Base-by-base conservation (phyloP, 2,797 vertebrate genomes). In the Lerista edwardsae region DNA sequence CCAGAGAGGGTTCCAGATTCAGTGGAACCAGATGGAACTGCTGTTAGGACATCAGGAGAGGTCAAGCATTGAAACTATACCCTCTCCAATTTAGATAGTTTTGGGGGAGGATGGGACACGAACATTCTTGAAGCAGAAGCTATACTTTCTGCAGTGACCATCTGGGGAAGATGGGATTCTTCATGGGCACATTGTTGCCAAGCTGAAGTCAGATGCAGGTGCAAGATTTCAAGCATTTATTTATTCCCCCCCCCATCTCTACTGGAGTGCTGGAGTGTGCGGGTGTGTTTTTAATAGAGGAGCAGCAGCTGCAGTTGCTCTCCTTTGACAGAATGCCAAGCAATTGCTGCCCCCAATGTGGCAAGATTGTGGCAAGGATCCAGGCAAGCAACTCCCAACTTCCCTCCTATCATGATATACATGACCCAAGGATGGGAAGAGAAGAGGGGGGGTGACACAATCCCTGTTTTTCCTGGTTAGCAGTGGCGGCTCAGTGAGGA, bases 271-370 rank as follows among this genome's bases (percentile, higher is more conserved):
- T 7, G 34, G 76, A 84, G 44, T 64, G 41, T 71, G 79, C 55
- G 79, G 84, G 79, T 71, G 84, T 86, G 73, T 86, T 76, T 86
- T 82, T 77, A 61, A 81, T 39, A 74, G 5, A 39, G 65, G 76
- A 61, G 55, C 73, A 64, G 74, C 84, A 86, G 84, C 84, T 86
- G 84, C 84, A 81, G 39, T 76, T 75, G 84, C 17, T 71, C 55
- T 72, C 12, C 73, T 71, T 71, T 82, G 73, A 82, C 65, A 82
- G 41, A 76, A 64, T 64, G 79, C 80, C 79, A 71, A 81, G 79
- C 3, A 34, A 44, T n/a, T 19, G 65, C 84, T 80, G 84, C 84
- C 79, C 78, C 79, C 72, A 81, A 71, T 36, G 73, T 72, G 65
- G 65, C 64, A 76, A 55, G 73, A 82, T 76, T 57, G 61, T 76